These are phyloP conservation scores for Philereme transversata DNA, from an alignment of 2,888 invertebrate species.

Conservation along the genomic window DNA sequence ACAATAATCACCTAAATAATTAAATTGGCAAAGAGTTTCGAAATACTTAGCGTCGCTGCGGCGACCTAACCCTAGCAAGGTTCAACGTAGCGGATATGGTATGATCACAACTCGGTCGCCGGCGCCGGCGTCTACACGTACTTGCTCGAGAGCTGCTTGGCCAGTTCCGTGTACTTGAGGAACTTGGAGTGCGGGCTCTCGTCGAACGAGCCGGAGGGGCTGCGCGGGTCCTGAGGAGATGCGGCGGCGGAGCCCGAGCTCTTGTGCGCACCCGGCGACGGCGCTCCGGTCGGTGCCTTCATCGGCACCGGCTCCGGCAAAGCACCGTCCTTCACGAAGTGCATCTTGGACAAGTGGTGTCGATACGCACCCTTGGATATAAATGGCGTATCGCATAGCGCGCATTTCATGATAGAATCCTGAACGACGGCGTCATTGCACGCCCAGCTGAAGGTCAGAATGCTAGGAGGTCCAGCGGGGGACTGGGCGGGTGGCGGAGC, in stretches of 20 bases:
- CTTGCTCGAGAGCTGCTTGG: constrained; percentile 98
- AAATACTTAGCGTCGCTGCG: constrained; percentile 81
- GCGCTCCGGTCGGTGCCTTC: constrained; percentile 79
- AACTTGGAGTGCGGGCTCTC: constrained; percentile 98
- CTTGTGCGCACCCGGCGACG: constrained; percentile 74
- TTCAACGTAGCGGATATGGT: constrained; percentile 89
- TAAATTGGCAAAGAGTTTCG: constrained; percentile 84
- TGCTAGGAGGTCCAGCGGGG: constrained; percentile 90
- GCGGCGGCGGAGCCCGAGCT: constrained; percentile 71
- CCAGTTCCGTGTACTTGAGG: constrained; percentile 98
- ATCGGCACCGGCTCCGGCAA: constrained; percentile 89
- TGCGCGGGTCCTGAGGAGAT: constrained; percentile 83
- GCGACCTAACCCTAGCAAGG: constrained; percentile 80
- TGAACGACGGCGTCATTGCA: constrained; percentile 96
- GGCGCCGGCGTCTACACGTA: constrained; percentile 88
- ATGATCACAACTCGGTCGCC: constrained; percentile 86
- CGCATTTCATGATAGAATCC: constrained; percentile 96
- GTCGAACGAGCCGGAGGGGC: constrained; percentile 87
- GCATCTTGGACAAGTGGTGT: constrained; percentile 97
- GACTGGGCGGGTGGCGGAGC: constrained; percentile 80
- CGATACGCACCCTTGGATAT: constrained; percentile 98
- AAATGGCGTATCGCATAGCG: constrained; percentile 97
- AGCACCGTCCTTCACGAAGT: constrained; percentile 96
- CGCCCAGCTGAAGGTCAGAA: constrained; percentile 96
- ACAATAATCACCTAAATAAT: constrained; percentile 81